phyloP scores from a whole-genome alignment of 2,113 vertebrate genomes.

The Kobus ellipsiprymnus region DNA sequence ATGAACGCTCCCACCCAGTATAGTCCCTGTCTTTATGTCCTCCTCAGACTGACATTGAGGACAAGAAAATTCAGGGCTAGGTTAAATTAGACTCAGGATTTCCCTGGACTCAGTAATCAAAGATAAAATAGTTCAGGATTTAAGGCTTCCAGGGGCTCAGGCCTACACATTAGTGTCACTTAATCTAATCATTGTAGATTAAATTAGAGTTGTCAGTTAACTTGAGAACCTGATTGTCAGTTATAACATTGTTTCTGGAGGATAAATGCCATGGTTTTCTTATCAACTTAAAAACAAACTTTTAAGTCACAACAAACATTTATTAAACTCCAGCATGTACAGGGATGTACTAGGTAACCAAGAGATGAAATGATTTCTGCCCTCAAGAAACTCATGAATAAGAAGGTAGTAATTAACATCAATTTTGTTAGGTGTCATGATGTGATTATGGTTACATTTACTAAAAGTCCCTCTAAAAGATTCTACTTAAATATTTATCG shows the following conservation, averaged over 20 bases:
- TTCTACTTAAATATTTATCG: not conserved
- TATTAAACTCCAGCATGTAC: not conserved
- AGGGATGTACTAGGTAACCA: not conserved
- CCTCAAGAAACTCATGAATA: not conserved
- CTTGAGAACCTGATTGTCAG: not conserved
- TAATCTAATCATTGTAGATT: conserved; percentile 27
- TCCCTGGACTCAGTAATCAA: conserved; percentile 7
- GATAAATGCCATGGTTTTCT: not conserved
- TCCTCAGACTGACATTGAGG: not conserved
- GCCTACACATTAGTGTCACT: not conserved
- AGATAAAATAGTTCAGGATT: conserved; percentile 25
- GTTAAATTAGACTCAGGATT: not conserved
- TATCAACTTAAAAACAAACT: conserved; percentile 18
- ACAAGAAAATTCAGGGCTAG: not conserved
- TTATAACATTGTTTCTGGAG: not conserved
- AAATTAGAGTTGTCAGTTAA: not conserved
- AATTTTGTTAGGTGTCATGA: not conserved
- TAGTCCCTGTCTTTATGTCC: not conserved
- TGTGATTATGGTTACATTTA: not conserved
- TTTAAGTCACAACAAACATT: not conserved
- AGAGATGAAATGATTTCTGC: not conserved
- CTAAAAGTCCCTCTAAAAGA: not conserved
- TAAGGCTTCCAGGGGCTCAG: not conserved
- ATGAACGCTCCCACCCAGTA: not conserved
- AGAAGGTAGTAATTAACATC: not conserved